Evolutionary conservation across 1,140 invertebrate genomes (phyloP).

Genomic region (Pseudoatta argentina): DNA sequence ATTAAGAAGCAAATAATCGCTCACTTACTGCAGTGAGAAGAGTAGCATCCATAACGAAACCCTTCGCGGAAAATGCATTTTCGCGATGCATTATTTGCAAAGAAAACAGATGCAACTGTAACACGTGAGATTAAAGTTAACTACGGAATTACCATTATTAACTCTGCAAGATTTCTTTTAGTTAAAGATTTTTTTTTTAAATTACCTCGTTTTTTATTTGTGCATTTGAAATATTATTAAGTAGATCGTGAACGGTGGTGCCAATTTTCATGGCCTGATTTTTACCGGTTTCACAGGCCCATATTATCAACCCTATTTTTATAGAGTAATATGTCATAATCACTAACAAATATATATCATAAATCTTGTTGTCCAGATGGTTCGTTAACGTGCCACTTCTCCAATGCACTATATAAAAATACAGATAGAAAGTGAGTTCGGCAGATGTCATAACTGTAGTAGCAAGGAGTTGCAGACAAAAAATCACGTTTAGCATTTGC

Average conservation of each 20-base stretch:
- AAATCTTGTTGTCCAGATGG: constrained; percentile 70
- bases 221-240: constrained; percentile 66
- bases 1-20: background rate
- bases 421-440: constrained; percentile 80
- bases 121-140: constrained; percentile 38
- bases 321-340: constrained; percentile 63
- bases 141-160: background rate
- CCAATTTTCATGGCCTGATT: constrained; percentile 74
- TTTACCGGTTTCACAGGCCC: constrained; percentile 1
- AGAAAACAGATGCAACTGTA: constrained; percentile 78
- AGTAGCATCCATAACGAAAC: constrained; percentile 68
- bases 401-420: constrained; percentile 77
- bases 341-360: constrained; percentile 68
- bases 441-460: constrained; percentile 77
- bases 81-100: constrained; percentile 77
- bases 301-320: background rate
- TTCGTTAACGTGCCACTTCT: background rate
- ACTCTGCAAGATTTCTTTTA: background rate
- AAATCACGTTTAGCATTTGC: constrained; percentile 59
- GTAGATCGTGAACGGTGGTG: constrained; percentile 70
- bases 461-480: constrained; percentile 74
- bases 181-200: background rate
- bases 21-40: constrained; percentile 75
- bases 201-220: constrained; percentile 80
- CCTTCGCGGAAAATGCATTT: constrained; percentile 74